Conservation (phyloP, 2,113 vertebrate species). For the Pardalotus punctatus region DNA sequence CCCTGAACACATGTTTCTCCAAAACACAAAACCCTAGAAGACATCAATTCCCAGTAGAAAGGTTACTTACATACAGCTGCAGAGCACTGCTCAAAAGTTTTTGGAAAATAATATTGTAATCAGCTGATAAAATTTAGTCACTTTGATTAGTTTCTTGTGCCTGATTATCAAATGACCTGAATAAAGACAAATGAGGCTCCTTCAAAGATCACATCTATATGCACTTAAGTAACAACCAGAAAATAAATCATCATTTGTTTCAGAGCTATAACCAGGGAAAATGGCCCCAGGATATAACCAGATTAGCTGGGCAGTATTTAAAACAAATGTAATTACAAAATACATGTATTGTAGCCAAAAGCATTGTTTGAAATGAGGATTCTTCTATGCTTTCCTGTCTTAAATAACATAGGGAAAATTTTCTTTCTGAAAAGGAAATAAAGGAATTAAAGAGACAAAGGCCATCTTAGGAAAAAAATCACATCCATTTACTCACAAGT, state of each 20-base stretch:
- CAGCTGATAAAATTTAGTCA: constrained; percentile 34
- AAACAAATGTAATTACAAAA: constrained; percentile 43
- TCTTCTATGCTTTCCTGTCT: background rate
- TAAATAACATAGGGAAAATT: background rate
- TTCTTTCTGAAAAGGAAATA: constrained; percentile 27
- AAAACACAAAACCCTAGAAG: constrained; percentile 8
- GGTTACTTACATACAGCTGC: constrained; percentile 21
- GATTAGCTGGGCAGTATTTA: constrained; percentile 26
- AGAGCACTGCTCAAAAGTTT: background rate
- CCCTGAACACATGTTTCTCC: background rate
- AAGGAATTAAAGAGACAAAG: constrained; percentile 27
- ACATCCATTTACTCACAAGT: constrained; percentile 2
- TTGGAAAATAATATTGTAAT: background rate
- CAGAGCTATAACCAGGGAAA: constrained; percentile 3
- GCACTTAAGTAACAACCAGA: background rate
- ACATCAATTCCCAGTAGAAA: background rate
- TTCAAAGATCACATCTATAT: background rate
- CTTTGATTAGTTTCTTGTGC: constrained; percentile 44
- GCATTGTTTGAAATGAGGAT: constrained; percentile 12
- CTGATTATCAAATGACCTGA: background rate
- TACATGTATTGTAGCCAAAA: background rate
- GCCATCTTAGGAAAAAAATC: constrained; percentile 22
- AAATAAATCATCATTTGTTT: constrained; percentile 46
- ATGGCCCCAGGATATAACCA: background rate
- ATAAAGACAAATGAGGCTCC: constrained; percentile 31